Conservation (phyloP, 2,888 invertebrate species). For the Heliconius aoede region DNA sequence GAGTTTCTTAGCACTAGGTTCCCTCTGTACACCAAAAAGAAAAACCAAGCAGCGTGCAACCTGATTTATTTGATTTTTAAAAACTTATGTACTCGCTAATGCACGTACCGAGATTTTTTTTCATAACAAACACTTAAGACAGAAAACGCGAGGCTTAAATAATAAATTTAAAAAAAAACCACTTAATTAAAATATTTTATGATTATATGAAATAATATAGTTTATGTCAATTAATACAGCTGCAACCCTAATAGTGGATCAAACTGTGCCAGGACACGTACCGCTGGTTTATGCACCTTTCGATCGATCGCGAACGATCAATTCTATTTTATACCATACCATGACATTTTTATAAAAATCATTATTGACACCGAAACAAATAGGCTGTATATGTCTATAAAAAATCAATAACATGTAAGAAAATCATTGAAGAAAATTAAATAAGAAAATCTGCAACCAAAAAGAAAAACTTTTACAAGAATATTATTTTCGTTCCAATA, state of each 20-base stretch:
- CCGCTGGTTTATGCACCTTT: slow-evolving; percentile 67
- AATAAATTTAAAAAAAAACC: neutral
- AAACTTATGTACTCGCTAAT: no score
- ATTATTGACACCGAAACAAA: neutral
- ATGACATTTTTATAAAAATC: neutral
- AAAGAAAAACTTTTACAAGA: no score
- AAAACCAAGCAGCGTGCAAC: no score
- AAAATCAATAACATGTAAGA: neutral
- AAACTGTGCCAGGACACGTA: slow-evolving; percentile 58
- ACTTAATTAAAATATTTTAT: no score
- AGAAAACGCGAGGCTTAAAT: neutral
- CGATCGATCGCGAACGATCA: no score
- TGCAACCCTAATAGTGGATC: slow-evolving; percentile 47
- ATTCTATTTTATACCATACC: slow-evolving; percentile 51
- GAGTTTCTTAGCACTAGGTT: no score
- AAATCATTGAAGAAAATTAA: no score
- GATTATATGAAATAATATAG: neutral
- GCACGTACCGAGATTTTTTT: neutral
- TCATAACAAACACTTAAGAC: neutral
- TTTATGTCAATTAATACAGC: slow-evolving; percentile 5
- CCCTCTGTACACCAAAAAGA: no score
- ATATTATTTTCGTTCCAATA: neutral
- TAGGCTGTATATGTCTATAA: neutral
- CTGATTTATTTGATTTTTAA: no score
- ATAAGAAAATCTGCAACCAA: neutral